These are phyloP conservation scores for Pelmatolapia mariae DNA, from an alignment of 2,113 vertebrate genomes.

Conservation along the genomic window DNA sequence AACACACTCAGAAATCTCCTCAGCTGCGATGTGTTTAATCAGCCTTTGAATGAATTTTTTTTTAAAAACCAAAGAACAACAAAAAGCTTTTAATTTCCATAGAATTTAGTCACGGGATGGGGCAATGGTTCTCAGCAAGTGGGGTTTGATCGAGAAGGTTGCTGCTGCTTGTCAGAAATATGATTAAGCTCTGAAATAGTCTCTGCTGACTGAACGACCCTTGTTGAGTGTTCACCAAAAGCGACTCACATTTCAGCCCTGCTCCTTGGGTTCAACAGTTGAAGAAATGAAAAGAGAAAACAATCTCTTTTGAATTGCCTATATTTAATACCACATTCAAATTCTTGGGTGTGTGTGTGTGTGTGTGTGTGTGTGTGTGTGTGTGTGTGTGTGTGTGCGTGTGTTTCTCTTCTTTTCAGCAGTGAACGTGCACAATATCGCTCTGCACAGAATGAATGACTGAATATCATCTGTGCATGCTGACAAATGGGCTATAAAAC, in stretches of 20 bases:
- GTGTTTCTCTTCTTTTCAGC: background rate
- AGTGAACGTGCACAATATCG: background rate
- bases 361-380: too few species aligned
- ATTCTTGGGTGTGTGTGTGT: background rate
- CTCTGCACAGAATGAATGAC: background rate
- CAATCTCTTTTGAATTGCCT: background rate
- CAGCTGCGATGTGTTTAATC: slow-evolving; percentile 14
- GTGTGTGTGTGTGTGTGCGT: rapidly evolving
- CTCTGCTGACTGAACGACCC: background rate
- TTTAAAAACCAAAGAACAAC: background rate
- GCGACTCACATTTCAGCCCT: background rate
- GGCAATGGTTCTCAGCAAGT: background rate
- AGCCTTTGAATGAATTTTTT: background rate
- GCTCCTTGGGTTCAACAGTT: background rate
- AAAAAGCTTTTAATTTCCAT: slow-evolving; percentile 30
- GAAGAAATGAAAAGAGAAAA: background rate
- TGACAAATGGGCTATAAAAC: background rate
- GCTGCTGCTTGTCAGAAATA: slow-evolving; percentile 16
- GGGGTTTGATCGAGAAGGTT: background rate
- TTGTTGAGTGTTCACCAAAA: background rate
- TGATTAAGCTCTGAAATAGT: slow-evolving; percentile 19
- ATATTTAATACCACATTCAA: background rate
- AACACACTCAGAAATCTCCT: background rate
- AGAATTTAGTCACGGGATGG: background rate
- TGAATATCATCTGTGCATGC: background rate